Conservation (phyloP, 2,888 invertebrate genomes). For the Eugnorisma glareosa region DNA sequence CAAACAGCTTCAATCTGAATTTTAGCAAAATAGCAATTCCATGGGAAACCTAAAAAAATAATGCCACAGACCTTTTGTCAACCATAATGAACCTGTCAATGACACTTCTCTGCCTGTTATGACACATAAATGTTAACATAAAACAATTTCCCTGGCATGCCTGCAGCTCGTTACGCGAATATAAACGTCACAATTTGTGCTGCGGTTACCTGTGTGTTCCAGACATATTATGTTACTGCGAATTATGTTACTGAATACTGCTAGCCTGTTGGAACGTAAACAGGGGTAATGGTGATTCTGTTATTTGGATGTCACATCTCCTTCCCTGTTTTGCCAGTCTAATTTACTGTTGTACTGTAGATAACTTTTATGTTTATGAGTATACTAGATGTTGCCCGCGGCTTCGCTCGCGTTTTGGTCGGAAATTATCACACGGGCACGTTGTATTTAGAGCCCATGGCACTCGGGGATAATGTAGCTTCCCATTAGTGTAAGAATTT, state of each 20-base stretch:
- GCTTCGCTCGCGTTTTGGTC: too few species aligned
- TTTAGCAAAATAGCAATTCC: neutral
- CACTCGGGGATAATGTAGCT: too few species aligned
- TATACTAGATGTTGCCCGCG: too few species aligned
- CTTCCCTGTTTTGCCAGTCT: neutral
- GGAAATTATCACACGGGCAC: too few species aligned
- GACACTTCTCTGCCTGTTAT: neutral
- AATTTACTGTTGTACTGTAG: neutral
- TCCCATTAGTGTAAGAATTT: too few species aligned
- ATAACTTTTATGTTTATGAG: too few species aligned
- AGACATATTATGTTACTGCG: conserved; percentile 56
- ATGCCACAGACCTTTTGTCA: neutral
- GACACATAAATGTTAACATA: conserved; percentile 20
- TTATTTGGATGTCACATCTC: neutral
- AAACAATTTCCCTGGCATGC: conserved; percentile 34
- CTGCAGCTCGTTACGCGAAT: conserved; percentile 17
- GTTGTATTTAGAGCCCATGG: too few species aligned
- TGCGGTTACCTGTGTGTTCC: conserved; percentile 47
- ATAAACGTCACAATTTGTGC: conserved; percentile 55
- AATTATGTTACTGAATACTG: conserved; percentile 26
- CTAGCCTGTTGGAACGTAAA: neutral
- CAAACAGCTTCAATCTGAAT: neutral
- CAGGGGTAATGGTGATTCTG: neutral
- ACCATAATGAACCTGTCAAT: conserved; percentile 9
- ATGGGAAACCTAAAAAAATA: neutral